These are phyloP conservation scores for Lerista edwardsae DNA, from an alignment of 2,797 vertebrate genomes.

Conservation along the genomic window DNA sequence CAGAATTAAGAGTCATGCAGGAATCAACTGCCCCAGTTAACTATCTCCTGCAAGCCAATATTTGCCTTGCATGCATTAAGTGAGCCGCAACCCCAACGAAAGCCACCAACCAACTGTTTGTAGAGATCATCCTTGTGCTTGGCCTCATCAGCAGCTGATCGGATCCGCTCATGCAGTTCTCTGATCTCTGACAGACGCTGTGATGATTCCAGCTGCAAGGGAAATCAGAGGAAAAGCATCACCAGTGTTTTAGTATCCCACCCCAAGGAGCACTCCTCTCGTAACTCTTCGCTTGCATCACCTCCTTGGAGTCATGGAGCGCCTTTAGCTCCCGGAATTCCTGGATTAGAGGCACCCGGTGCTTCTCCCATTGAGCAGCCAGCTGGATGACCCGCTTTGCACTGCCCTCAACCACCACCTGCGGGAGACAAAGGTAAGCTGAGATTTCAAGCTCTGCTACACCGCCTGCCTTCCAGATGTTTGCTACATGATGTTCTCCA, in stretches of 20 bases:
- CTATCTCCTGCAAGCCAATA: no score
- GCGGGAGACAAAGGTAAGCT: neutral
- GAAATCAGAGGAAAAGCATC: neutral
- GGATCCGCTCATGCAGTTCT: constrained; percentile 85
- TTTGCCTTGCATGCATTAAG: neutral
- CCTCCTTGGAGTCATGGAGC: constrained; percentile 85
- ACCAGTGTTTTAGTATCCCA: neutral
- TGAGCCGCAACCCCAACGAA: neutral
- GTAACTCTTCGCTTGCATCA: constrained; percentile 49
- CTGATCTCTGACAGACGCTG: constrained; percentile 87
- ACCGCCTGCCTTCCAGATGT: neutral
- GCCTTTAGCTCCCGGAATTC: constrained; percentile 86
- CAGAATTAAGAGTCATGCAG: neutral
- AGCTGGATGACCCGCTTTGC: constrained; percentile 84
- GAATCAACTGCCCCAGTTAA: neutral
- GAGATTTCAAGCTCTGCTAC: neutral
- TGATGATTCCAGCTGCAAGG: constrained; percentile 84
- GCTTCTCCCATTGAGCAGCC: constrained; percentile 91
- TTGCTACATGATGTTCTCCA: neutral
- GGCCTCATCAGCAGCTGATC: constrained; percentile 85
- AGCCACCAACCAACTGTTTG: constrained; percentile 84
- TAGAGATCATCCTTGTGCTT: constrained; percentile 88
- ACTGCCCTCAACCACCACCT: constrained; percentile 86
- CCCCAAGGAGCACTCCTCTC: neutral
- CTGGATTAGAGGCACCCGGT: constrained; percentile 85